phyloP scores from a whole-genome alignment of 2,113 vertebrate genomes.

The Rhinolophus sinicus region DNA sequence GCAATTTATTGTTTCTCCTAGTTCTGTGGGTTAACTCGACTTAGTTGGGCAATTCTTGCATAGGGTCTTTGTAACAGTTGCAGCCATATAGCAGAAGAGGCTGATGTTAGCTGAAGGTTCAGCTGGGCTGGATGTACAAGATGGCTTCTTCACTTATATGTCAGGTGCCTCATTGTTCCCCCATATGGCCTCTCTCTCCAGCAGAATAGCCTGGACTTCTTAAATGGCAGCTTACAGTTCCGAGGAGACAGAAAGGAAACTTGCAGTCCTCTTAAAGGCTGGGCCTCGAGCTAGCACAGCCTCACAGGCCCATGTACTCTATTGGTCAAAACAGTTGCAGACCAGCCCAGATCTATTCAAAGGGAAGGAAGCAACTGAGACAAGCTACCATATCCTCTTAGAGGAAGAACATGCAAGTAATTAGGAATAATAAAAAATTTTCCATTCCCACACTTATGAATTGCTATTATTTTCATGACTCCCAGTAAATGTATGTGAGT shows the following conservation, averaged over 20 bases:
- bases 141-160: fast-evolving
- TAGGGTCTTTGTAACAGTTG: not conserved
- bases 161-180: not conserved
- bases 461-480: not conserved
- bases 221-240: not conserved
- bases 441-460: fast-evolving
- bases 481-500: not conserved
- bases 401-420: fast-evolving
- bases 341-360: fast-evolving
- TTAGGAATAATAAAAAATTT: not conserved
- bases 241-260: not conserved
- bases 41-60: not conserved
- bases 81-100: not conserved
- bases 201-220: not conserved
- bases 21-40: not conserved
- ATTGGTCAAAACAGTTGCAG: not conserved
- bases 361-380: not conserved
- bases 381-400: not conserved
- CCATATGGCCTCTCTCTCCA: not conserved
- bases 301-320: not conserved
- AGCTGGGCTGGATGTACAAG: no score
- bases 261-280: not conserved
- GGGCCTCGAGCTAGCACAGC: fast-evolving
- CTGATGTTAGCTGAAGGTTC: no score
- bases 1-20: not conserved